Evolutionary conservation across 2,888 invertebrate species (phyloP).

Genomic region (Bugula neritina): DNA sequence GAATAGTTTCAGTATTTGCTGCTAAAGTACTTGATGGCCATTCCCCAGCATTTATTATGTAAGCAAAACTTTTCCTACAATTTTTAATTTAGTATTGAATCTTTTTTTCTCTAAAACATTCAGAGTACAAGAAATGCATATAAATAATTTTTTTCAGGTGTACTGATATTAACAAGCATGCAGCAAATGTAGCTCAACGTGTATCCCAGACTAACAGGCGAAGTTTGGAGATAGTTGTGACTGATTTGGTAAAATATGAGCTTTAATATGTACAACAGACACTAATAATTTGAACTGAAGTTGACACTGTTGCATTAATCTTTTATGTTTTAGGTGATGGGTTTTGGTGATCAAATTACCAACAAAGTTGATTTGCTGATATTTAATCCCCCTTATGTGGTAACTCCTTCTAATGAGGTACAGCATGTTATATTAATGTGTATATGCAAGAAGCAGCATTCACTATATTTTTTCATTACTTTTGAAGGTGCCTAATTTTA

Average conservation of each 20-base stretch:
- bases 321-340: not conserved
- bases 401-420: conserved; percentile 72
- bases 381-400: conserved; percentile 98
- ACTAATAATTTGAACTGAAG: too few species aligned
- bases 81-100: too few species aligned
- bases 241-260: conserved; percentile 45
- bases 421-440: conserved; percentile 36
- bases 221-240: conserved; percentile 51
- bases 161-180: conserved; percentile 76
- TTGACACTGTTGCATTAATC: conserved; percentile 11
- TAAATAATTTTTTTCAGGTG: too few species aligned
- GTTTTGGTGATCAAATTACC: conserved; percentile 54
- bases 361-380: conserved; percentile 75
- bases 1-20: conserved; percentile 80
- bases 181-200: conserved; percentile 66
- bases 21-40: conserved; percentile 58
- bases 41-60: not conserved
- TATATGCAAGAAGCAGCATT: not conserved
- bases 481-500: too few species aligned
- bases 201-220: conserved; percentile 68
- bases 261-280: not conserved
- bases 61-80: too few species aligned
- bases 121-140: too few species aligned
- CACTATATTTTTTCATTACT: not conserved
- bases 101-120: too few species aligned